phyloP scores from a whole-genome alignment of 2,113 vertebrate genomes.

The Seriola dumerili region DNA sequence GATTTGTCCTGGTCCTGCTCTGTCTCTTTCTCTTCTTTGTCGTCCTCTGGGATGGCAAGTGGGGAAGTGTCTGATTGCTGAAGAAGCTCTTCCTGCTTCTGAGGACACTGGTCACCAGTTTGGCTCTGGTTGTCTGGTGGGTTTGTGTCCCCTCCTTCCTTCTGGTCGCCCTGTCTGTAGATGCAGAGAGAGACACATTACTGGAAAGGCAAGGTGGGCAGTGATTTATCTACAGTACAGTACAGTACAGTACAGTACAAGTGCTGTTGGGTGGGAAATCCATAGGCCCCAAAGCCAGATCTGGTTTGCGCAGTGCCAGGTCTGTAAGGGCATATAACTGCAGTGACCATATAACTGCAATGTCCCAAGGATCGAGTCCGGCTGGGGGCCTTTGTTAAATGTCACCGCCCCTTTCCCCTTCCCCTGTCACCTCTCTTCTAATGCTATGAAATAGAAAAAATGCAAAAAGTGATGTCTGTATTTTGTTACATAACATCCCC shows the following conservation, averaged over 20 bases:
- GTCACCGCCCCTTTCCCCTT: no score
- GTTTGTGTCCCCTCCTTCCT: slow-evolving; percentile 14
- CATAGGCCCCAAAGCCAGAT: no score
- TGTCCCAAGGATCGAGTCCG: no score
- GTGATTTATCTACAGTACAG: not conserved
- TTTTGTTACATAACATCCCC: not conserved
- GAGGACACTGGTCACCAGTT: slow-evolving; percentile 38
- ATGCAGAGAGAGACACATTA: slow-evolving; percentile 14
- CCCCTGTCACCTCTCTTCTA: no score
- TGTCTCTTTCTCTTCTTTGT: slow-evolving; percentile 39
- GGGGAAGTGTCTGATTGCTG: slow-evolving; percentile 38
- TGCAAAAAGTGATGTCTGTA: not conserved
- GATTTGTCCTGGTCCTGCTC: slow-evolving; percentile 64
- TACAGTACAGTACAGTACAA: no score
- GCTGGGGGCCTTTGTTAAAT: no score
- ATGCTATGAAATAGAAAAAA: not conserved
- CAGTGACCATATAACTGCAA: no score
- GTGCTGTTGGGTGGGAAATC: not conserved
- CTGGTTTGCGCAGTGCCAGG: no score
- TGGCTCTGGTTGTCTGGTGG: slow-evolving; percentile 46
- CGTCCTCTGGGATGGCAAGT: slow-evolving; percentile 27
- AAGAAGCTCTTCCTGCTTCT: slow-evolving; percentile 58
- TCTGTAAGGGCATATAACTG: no score
- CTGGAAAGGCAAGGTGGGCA: not conserved
- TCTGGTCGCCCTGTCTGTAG: slow-evolving; percentile 53